Evolutionary conservation across 1,140 invertebrate genomes (phyloP).

Genomic region (Stegodyphus dumicola): DNA sequence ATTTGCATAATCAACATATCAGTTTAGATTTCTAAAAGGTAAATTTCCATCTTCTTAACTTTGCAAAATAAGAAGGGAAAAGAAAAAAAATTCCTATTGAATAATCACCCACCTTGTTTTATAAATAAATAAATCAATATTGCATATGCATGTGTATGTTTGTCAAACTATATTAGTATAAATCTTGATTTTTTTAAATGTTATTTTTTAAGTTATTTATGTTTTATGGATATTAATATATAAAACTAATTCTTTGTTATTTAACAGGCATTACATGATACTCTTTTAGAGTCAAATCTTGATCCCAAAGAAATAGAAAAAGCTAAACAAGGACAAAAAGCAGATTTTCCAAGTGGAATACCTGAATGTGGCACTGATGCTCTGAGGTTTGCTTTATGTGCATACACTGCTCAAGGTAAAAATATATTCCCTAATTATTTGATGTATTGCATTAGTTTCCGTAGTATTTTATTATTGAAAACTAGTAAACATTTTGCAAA

Average conservation of each 20-base stretch:
- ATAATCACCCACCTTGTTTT: too few relatives aligned
- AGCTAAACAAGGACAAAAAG: conserved; percentile 66
- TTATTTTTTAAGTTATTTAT: not conserved
- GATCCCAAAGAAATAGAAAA: conserved; percentile 64
- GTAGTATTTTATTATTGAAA: too few relatives aligned
- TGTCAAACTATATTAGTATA: not conserved
- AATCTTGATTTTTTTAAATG: not conserved
- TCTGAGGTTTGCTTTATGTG: conserved; percentile 93
- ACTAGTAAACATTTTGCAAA: not conserved
- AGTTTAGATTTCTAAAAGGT: too few relatives aligned
- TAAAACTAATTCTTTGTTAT: not conserved
- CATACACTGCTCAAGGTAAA: conserved; percentile 88
- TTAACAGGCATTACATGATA: conserved; percentile 70
- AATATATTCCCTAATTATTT: not conserved
- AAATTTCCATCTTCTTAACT: too few relatives aligned
- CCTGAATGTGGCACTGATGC: conserved; percentile 99
- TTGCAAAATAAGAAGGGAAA: too few relatives aligned
- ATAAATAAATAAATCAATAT: too few relatives aligned
- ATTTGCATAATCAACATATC: too few relatives aligned
- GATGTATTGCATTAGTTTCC: too few relatives aligned
- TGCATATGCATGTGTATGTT: too few relatives aligned
- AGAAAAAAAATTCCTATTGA: too few relatives aligned
- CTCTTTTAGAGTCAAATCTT: conserved; percentile 73
- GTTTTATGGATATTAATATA: not conserved
- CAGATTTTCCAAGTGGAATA: conserved; percentile 97